phyloP scores from a whole-genome alignment of 2,113 vertebrate genomes.

The Mastomys natalensis region DNA sequence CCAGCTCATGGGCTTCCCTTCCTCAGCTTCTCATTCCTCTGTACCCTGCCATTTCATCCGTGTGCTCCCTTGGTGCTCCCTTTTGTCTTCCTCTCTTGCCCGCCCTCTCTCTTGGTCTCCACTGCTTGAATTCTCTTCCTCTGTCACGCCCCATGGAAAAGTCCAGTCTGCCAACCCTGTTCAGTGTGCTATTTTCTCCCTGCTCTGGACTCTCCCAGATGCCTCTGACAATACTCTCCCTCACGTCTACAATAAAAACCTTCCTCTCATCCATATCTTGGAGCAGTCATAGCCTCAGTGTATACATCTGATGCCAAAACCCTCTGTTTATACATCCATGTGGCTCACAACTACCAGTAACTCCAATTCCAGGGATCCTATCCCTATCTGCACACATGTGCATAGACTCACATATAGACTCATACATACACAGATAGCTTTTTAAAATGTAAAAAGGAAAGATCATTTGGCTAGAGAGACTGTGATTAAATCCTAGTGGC shows the following conservation, averaged over 20 bases:
- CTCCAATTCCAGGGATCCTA: background rate
- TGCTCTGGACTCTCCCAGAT: background rate
- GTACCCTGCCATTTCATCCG: background rate
- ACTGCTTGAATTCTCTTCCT: background rate
- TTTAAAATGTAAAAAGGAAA: background rate
- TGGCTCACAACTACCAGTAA: background rate
- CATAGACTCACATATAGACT: background rate
- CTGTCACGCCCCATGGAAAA: background rate
- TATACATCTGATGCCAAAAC: background rate
- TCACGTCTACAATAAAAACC: background rate
- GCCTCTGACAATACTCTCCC: background rate
- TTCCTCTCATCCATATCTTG: background rate
- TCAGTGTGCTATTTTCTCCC: background rate
- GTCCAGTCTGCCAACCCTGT: background rate
- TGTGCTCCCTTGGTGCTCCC: background rate
- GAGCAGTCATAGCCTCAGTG: background rate
- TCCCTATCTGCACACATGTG: background rate
- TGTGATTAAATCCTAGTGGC: background rate
- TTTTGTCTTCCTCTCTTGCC: background rate
- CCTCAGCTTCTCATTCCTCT: background rate
- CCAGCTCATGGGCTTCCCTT: background rate
- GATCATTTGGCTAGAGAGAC: background rate
- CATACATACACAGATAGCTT: background rate
- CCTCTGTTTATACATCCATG: background rate
- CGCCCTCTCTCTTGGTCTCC: background rate